Evolutionary conservation across 2,888 invertebrate genomes (phyloP).

Genomic region (Yponomeuta malinellus): DNA sequence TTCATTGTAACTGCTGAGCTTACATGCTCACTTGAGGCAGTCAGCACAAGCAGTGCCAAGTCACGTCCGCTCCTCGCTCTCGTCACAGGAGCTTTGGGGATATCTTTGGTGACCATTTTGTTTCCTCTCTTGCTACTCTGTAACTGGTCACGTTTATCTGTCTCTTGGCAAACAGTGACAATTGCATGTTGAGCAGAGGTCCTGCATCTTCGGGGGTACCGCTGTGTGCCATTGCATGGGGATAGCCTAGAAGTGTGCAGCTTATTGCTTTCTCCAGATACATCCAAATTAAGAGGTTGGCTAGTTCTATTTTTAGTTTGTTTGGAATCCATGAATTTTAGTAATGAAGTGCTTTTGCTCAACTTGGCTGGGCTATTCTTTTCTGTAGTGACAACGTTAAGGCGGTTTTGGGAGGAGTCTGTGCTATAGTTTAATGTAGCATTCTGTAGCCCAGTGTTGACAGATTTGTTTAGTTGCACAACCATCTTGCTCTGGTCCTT

Average conservation of each 20-base stretch:
- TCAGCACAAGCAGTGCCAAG: conserved; percentile 48
- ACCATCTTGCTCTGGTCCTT: conserved; percentile 31
- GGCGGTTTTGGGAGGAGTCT: conserved; percentile 56
- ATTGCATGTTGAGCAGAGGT: conserved; percentile 20
- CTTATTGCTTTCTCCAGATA: conserved; percentile 17
- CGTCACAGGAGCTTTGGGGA: not conserved
- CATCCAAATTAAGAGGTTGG: not conserved
- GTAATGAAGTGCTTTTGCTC: conserved; percentile 47
- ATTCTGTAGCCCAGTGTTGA: conserved; percentile 38
- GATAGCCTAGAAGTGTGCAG: conserved; percentile 44
- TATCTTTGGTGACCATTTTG: not conserved
- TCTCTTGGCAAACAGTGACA: not conserved
- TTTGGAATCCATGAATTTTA: conserved; percentile 51
- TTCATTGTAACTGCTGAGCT: conserved; percentile 52
- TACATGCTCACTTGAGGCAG: conserved; percentile 46
- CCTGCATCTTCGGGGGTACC: conserved; percentile 48
- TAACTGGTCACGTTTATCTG: not conserved
- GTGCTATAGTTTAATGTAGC: conserved; percentile 48
- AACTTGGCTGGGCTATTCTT: conserved; percentile 35
- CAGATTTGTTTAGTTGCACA: conserved; percentile 46
- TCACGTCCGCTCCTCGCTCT: conserved; percentile 24
- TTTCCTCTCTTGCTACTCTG: not conserved
- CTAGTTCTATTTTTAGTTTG: conserved; percentile 27
- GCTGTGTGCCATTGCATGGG: conserved; percentile 40
- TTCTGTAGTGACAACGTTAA: conserved; percentile 49